phyloP scores from a whole-genome alignment of 2,113 vertebrate genomes.

The Colaptes auratus region DNA sequence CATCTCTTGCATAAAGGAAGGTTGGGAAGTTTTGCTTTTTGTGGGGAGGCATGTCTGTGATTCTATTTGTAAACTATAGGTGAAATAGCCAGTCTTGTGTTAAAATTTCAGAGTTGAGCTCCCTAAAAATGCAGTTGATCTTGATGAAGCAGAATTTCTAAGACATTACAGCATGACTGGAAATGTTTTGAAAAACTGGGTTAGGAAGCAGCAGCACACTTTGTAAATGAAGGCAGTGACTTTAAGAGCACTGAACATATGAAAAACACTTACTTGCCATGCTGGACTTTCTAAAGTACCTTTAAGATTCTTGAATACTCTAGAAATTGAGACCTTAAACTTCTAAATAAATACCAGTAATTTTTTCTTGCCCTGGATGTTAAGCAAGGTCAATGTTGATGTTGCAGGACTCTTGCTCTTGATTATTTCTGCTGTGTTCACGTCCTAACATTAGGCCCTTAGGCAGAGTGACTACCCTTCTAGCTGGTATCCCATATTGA shows the following conservation, averaged over 20 bases:
- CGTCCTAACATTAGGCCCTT: not conserved
- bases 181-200: slow-evolving; percentile 15
- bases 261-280: not conserved
- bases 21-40: not conserved
- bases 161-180: slow-evolving; percentile 6
- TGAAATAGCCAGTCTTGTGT: not conserved
- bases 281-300: not conserved
- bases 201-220: slow-evolving; percentile 12
- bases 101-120: not conserved
- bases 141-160: slow-evolving; percentile 17
- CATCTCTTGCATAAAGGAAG: not conserved
- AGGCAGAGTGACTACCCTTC: not conserved
- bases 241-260: not conserved
- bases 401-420: not conserved
- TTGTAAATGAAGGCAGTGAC: not conserved
- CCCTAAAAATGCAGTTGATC: not conserved
- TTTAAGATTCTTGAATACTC: not conserved
- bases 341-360: not conserved
- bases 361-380: not conserved
- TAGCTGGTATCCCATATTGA: not conserved
- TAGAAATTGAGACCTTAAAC: not conserved
- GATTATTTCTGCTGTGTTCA: not conserved
- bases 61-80: not conserved
- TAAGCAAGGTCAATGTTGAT: not conserved
- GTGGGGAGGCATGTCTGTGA: not conserved